These are phyloP conservation scores for Cordylochernes scorpioides DNA, from an alignment of 2,888 invertebrate species.

Conservation along the genomic window DNA sequence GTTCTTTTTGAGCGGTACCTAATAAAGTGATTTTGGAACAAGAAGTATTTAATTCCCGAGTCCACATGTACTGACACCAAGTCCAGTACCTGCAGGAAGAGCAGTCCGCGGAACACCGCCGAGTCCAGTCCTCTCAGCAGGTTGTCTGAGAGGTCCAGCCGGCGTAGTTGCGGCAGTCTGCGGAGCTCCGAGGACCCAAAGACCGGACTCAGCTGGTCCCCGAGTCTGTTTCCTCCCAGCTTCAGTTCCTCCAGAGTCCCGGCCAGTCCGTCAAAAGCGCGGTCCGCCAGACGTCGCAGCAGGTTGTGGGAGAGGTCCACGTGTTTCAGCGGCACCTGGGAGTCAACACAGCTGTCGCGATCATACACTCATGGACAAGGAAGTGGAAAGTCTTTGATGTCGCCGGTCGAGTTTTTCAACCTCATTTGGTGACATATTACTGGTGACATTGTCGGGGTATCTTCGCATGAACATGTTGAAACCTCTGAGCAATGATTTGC, in stretches of 20 bases:
- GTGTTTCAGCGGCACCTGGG: slow-evolving; percentile 33
- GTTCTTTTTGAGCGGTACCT: too few relatives aligned
- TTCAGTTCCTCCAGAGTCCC: slow-evolving; percentile 39
- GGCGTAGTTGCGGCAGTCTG: slow-evolving; percentile 38
- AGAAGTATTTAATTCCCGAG: too few relatives aligned
- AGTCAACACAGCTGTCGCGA: too few relatives aligned
- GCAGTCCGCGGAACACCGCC: slow-evolving; percentile 55
- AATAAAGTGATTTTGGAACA: too few relatives aligned
- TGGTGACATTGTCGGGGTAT: too few relatives aligned
- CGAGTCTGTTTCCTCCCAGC: slow-evolving; percentile 52
- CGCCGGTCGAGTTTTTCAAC: too few relatives aligned
- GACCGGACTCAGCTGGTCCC: slow-evolving; percentile 65
- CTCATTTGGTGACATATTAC: too few relatives aligned
- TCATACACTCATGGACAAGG: too few relatives aligned
- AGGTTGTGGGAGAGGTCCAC: slow-evolving; percentile 59
- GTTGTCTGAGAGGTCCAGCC: slow-evolving; percentile 52
- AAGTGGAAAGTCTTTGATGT: too few relatives aligned
- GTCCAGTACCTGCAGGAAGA: slow-evolving; percentile 37
- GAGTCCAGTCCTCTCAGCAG: slow-evolving; percentile 54
- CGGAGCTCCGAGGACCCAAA: slow-evolving; percentile 63
- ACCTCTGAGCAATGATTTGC: too few relatives aligned
- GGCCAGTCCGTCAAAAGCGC: slow-evolving; percentile 37
- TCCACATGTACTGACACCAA: too few relatives aligned
- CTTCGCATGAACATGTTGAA: too few relatives aligned
- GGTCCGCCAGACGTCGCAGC: slow-evolving; percentile 46